These are phyloP conservation scores for Diabrotica virgifera DNA, from an alignment of 1,140 invertebrate species.

Conservation along the genomic window DNA sequence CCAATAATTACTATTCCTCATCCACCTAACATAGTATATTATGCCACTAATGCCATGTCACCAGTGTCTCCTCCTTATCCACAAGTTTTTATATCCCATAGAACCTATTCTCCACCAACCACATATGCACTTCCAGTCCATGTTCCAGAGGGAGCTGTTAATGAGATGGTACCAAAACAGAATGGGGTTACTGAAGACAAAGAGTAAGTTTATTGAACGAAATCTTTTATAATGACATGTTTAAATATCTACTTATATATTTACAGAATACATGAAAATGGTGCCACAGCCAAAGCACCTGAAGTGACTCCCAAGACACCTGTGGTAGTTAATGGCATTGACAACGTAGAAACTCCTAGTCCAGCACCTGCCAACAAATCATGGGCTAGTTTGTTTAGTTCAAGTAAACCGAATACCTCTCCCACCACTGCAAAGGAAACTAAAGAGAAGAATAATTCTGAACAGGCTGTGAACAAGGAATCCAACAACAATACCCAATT, in stretches of 20 bases:
- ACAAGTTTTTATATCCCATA: constrained; percentile 9
- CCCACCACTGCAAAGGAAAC: constrained; percentile 13
- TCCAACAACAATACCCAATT: constrained; percentile 27
- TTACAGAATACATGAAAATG: not conserved
- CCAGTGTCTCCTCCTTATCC: constrained; percentile 11
- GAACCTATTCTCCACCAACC: not conserved
- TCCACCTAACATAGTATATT: not conserved
- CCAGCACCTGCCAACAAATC: constrained; percentile 32
- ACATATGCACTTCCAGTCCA: not conserved
- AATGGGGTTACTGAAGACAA: not conserved
- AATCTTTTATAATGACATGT: too few relatives aligned
- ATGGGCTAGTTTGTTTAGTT: constrained; percentile 45
- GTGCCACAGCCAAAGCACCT: not conserved
- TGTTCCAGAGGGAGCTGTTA: not conserved
- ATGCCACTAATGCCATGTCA: constrained; percentile 5
- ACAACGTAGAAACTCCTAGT: constrained; percentile 2
- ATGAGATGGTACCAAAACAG: not conserved
- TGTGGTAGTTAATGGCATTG: constrained; percentile 18
- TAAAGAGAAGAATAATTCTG: constrained; percentile 15
- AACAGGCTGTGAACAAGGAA: constrained; percentile 27
- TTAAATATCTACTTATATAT: not conserved
- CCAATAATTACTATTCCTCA: constrained; percentile 4
- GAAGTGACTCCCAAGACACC: constrained; percentile 13
- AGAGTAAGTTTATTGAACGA: not conserved
- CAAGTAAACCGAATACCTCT: constrained; percentile 16